Evolutionary conservation across 2,797 vertebrate genomes (phyloP).

Genomic region (Saguinus oedipus): DNA sequence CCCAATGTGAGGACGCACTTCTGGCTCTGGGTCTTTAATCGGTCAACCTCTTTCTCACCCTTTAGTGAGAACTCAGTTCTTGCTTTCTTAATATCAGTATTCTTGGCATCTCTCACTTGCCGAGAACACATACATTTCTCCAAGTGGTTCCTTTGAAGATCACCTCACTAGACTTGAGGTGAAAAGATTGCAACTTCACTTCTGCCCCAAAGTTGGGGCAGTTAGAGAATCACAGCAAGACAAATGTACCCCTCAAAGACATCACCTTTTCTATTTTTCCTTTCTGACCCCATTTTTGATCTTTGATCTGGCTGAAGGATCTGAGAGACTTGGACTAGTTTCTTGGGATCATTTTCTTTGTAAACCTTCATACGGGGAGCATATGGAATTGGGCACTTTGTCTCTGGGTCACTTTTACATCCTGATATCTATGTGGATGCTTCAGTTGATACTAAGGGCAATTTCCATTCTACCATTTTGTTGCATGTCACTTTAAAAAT

Average conservation of each 20-base stretch:
- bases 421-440: neutral
- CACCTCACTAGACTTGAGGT: neutral
- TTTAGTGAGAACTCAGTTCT: neutral
- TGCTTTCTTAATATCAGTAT: neutral
- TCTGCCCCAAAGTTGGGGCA: neutral
- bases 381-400: neutral
- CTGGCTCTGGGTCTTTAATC: neutral
- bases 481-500: neutral
- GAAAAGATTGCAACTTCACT: neutral
- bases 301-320: neutral
- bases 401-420: neutral
- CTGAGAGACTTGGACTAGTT: neutral
- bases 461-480: neutral
- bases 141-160: neutral
- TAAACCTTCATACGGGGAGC: neutral
- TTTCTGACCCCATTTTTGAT: neutral
- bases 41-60: neutral
- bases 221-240: neutral
- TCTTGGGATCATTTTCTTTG: neutral
- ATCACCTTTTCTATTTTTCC: neutral
- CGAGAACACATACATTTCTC: neutral
- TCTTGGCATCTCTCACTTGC: neutral
- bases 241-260: neutral
- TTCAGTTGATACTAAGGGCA: neutral
- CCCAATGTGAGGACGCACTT: fast-evolving